These are phyloP conservation scores for Craterocephalus amniculus DNA, from an alignment of 2,797 vertebrate species.

Conservation along the genomic window DNA sequence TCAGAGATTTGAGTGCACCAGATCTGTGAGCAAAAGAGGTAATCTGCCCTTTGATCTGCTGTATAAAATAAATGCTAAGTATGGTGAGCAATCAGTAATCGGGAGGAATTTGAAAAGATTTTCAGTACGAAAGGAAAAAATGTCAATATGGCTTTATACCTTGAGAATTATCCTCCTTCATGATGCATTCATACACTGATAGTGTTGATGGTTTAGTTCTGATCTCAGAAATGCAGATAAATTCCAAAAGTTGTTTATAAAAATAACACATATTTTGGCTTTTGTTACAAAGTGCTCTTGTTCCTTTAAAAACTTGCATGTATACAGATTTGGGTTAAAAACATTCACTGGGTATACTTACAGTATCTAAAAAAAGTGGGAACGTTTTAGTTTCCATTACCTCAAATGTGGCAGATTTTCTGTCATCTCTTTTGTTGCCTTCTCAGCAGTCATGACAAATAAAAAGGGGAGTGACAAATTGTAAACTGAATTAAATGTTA, in stretches of 20 bases:
- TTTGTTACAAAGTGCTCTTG: not conserved
- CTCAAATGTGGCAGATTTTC: not conserved
- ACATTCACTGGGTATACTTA: not conserved
- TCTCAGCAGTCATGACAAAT: not conserved
- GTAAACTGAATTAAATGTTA: conserved; percentile 1
- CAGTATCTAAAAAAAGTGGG: not conserved
- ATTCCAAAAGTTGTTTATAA: conserved; percentile 52
- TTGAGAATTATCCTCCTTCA: conserved; percentile 48
- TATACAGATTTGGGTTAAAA: not conserved
- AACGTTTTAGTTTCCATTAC: not conserved
- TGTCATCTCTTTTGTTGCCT: not conserved
- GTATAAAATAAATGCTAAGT: conserved; percentile 54
- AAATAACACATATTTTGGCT: conserved; percentile 32
- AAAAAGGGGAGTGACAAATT: not conserved
- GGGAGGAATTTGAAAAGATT: conserved; percentile 57
- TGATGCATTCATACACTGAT: conserved; percentile 34
- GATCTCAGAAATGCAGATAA: conserved; percentile 62
- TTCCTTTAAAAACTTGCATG: not conserved
- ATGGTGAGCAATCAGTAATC: conserved; percentile 48
- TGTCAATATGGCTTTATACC: conserved; percentile 59
- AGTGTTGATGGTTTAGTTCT: conserved; percentile 55
- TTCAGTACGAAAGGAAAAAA: conserved; percentile 39
- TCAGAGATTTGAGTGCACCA: conserved; percentile 65
- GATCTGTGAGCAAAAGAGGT: conserved; percentile 74
- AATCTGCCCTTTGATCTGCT: conserved; percentile 76